Evolutionary conservation across 2,113 vertebrate species (phyloP).

Genomic region (Alces alces): DNA sequence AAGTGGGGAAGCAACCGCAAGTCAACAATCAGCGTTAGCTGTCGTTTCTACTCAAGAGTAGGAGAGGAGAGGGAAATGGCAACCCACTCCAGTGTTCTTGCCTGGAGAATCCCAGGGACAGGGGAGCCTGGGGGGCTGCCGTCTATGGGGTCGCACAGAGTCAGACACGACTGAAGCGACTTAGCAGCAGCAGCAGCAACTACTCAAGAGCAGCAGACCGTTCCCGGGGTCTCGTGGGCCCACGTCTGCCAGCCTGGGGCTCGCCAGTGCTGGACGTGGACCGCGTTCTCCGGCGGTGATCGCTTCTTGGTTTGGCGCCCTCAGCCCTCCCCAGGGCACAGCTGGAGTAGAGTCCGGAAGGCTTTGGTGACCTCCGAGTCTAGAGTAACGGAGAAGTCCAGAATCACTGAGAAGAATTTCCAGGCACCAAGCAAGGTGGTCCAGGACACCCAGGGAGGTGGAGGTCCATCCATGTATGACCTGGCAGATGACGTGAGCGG

Average conservation of each 20-base stretch:
- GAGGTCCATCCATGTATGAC: accelerated
- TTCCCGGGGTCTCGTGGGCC: accelerated
- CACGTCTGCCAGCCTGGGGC: accelerated
- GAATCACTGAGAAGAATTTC: neutral
- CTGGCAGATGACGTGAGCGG: accelerated
- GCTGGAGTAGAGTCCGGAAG: accelerated
- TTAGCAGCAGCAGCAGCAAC: neutral
- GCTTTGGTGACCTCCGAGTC: accelerated
- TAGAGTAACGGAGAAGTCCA: neutral
- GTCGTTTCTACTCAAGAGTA: accelerated
- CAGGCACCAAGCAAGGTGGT: neutral
- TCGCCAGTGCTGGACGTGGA: accelerated
- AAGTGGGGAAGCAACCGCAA: neutral
- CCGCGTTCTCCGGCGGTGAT: neutral
- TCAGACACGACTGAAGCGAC: accelerated
- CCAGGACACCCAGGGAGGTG: neutral
- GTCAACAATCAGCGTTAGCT: neutral
- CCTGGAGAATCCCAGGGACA: neutral
- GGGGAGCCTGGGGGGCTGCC: neutral
- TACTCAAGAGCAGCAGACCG: accelerated
- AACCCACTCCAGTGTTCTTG: neutral
- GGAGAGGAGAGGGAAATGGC: too few relatives aligned
- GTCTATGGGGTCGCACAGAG: neutral
- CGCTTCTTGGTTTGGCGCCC: accelerated
- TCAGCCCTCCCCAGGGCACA: accelerated